Percentiles rank a stretch among this genome's conserved stretches.
These are phyloP conservation scores for Erannis defoliaria DNA, from an alignment of 2,888 invertebrate genomes.

Conservation along the genomic window DNA sequence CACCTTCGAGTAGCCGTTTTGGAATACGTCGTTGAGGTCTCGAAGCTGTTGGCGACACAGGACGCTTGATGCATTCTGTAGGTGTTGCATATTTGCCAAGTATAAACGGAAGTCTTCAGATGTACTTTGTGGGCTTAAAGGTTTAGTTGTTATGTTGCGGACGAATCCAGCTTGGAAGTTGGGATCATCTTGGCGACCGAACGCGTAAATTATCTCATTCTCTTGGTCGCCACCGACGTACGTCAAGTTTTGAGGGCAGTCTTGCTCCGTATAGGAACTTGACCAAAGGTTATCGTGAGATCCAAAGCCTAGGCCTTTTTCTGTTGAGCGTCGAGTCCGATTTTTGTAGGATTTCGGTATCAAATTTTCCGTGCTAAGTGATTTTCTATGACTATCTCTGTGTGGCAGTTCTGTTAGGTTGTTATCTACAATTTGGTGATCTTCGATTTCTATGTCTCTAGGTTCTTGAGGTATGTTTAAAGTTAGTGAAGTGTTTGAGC, in stretches of 20 bases:
- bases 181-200: conserved; percentile 75
- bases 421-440: conserved; percentile 63
- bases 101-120: conserved; percentile 91
- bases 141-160: conserved; percentile 88
- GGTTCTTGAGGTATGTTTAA: conserved; percentile 85
- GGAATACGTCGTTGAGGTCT: conserved; percentile 86
- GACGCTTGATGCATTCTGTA: conserved; percentile 90
- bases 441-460: conserved; percentile 79
- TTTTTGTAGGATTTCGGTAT: conserved; percentile 82
- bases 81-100: conserved; percentile 90
- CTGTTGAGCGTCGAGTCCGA: conserved; percentile 66
- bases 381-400: conserved; percentile 82
- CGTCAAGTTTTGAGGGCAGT: conserved; percentile 74
- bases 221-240: conserved; percentile 82
- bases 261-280: conserved; percentile 72
- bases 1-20: conserved; percentile 82
- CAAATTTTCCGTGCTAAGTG: conserved; percentile 88
- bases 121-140: conserved; percentile 88
- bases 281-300: conserved; percentile 85
- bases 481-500: conserved; percentile 94
- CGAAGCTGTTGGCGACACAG: conserved; percentile 87
- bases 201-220: conserved; percentile 82
- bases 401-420: conserved; percentile 73
- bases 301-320: conserved; percentile 73
- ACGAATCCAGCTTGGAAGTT: conserved; percentile 72